These are phyloP conservation scores for Ophioninae sp. DNA, from an alignment of 2,888 invertebrate species.

Conservation along the genomic window DNA sequence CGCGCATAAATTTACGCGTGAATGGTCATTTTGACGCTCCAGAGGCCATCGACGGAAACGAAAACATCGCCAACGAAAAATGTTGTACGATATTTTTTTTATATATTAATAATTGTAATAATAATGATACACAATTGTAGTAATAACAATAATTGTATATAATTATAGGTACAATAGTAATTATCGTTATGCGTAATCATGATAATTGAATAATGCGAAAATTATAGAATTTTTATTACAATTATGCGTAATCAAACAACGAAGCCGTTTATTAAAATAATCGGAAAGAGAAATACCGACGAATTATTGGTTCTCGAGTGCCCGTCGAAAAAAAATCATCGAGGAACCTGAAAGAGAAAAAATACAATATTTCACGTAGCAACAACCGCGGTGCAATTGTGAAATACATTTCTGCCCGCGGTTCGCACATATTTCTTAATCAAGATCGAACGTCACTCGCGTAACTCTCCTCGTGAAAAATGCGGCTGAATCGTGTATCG, in stretches of 20 bases:
- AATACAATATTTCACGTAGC: neutral
- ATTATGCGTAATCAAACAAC: neutral
- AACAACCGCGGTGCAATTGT: neutral
- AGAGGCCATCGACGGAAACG: constrained; percentile 25
- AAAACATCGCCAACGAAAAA: neutral
- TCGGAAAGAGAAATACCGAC: neutral
- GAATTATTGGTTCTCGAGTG: neutral
- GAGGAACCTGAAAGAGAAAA: neutral
- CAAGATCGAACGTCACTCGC: neutral
- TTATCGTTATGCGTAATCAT: neutral
- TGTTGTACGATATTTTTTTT: no score
- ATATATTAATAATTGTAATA: no score
- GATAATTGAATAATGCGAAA: no score
- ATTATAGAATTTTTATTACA: no score
- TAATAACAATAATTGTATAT: no score
- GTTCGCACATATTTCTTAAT: neutral
- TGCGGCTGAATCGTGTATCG: neutral
- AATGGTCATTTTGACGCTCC: constrained; percentile 22
- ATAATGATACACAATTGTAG: no score
- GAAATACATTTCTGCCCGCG: neutral
- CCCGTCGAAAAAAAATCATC: neutral
- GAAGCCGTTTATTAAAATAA: neutral
- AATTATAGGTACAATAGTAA: no score
- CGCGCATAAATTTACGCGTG: neutral
- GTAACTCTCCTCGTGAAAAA: neutral